Evolutionary conservation across 2,888 invertebrate species (phyloP), one percentile per base, ranked within the genome.

Genomic region (Caenorhabditis auriculariae): DNA sequence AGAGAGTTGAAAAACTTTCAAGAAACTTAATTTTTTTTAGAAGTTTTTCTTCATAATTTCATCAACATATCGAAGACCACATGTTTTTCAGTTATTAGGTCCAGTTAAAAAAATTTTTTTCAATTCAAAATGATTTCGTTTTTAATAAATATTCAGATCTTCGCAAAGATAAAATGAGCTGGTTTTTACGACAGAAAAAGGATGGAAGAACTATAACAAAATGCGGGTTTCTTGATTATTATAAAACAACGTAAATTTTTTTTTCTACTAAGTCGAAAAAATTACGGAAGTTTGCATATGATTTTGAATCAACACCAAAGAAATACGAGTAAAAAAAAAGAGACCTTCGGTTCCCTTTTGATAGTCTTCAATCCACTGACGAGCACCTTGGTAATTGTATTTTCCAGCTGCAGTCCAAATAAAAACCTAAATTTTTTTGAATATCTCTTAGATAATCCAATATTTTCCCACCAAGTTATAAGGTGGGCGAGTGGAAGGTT

Each of bases 321-420:
- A n/a, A n/a, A n/a, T n/a, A n/a, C n/a, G n/a, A n/a, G n/a, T n/a
- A n/a, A n/a, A n/a, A n/a, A n/a, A n/a, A n/a, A n/a, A n/a, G n/a
- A n/a, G n/a, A n/a, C n/a, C n/a, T 41, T n/a, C 44, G 23, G 51
- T 54, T 32, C 51, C 71, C 60, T 96, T 95, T 60, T 91, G 82
- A 80, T 91, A 91, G 80, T 93, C 91, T 81, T 94, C 93, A 15
- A 96, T 86, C 91, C 93, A 96, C 80, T 92, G 91, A 84, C 94
- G 93, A 39, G 91, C 89, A 0, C 95, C 93, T 83, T 92, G 91
- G 82, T 91, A 98, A 85, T 95, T 98, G 37, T 90, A 86, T 82
- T 92, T 90, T 3, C 96, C 96, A 39, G 89, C 90, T 21, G 93
- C 93, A 27, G 92, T 88, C 53, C 94, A 85, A 52, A 93, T 86